Conservation (phyloP, 2,113 vertebrate genomes). For the Paraplagusia blochii region DNA sequence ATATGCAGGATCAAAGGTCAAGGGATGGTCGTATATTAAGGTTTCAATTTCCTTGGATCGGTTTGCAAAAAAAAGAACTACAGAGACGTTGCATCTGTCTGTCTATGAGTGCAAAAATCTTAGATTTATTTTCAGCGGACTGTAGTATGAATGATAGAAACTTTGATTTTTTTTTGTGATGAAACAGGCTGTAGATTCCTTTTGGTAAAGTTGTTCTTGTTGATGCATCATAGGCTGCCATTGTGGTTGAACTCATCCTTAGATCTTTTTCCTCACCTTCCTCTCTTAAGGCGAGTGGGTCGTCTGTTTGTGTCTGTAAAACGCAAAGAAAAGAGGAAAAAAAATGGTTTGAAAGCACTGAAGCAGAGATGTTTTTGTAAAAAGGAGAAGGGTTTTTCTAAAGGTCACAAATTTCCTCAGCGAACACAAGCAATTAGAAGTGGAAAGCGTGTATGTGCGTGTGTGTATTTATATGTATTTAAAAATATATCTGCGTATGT, state of each 20-base stretch:
- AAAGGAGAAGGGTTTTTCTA: conserved; percentile 24
- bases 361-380: not conserved
- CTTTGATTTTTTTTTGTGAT: no score
- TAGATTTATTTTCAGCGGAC: no score
- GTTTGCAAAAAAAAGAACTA: not conserved
- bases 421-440: conserved; percentile 43
- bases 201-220: no score
- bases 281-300: conserved; percentile 12
- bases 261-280: not conserved
- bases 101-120: no score
- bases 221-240: no score
- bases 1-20: not conserved
- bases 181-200: no score
- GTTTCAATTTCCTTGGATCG: no score
- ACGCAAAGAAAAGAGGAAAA: not conserved
- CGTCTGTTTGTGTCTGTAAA: conserved; percentile 3
- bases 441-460: not conserved
- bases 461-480: not conserved
- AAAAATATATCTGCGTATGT: no score
- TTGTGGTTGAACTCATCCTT: no score
- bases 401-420: conserved; percentile 52
- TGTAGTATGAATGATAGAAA: no score
- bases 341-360: conserved; percentile 2
- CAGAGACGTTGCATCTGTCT: not conserved
- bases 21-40: not conserved